Evolutionary conservation across 2,113 vertebrate genomes (phyloP).

Genomic region (Himantopus leucocephalus): DNA sequence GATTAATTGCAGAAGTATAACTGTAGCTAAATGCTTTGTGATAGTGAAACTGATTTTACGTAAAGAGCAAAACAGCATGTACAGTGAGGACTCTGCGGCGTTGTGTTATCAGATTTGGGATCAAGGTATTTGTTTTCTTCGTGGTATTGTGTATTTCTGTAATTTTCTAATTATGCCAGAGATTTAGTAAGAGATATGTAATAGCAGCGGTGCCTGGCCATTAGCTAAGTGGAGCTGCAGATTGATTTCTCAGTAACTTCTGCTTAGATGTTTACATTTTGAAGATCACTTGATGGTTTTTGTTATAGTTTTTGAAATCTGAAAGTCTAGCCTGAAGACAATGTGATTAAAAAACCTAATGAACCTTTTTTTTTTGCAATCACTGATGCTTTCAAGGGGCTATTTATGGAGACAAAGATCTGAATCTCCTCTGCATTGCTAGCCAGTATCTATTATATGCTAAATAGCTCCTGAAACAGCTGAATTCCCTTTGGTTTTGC

Average conservation of each 20-base stretch:
- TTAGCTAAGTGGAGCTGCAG: not conserved
- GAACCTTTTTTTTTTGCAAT: not conserved
- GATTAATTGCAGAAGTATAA: conserved; percentile 25
- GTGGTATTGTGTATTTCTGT: not conserved
- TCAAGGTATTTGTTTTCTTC: not conserved
- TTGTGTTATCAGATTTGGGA: not conserved
- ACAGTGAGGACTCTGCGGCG: not conserved
- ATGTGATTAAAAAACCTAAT: not conserved
- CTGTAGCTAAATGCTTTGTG: not conserved
- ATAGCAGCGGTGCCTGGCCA: not conserved
- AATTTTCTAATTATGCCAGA: conserved; percentile 11
- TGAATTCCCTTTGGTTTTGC: not conserved
- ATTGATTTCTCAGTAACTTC: not conserved
- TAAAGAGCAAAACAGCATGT: not conserved
- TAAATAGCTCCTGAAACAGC: not conserved
- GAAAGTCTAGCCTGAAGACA: not conserved
- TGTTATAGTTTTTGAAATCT: not conserved
- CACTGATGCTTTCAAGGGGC: not conserved
- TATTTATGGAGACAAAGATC: not conserved
- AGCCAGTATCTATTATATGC: not conserved
- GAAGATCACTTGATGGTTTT: not conserved
- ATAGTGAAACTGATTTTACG: not conserved
- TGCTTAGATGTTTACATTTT: not conserved
- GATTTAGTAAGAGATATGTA: not conserved
- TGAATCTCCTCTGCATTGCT: not conserved